Evolutionary conservation across 2,113 vertebrate species (phyloP), one percentile per base, ranked within the genome.

Genomic region (Tyto alba): DNA sequence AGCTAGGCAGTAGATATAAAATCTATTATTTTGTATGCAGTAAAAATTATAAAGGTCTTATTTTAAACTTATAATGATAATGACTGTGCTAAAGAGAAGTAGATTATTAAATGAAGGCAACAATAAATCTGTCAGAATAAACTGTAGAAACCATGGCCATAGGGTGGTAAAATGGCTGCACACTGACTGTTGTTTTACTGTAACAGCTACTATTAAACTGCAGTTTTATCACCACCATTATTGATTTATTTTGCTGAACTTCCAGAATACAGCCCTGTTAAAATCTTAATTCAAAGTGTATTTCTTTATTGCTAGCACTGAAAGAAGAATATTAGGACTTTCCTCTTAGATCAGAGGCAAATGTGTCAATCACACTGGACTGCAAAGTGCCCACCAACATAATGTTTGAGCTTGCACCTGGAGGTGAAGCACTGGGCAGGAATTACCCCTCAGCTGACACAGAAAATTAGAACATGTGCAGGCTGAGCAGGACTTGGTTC

Each of bases 221-320:
- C 94, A 95, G 45, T 93, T 98, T 98, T 98, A 98, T 97, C 93
- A 94, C 94, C 94, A 93, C 84, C 88, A 88, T 96, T 94, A 98
- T 96, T 97, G 92, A 91, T 94, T 92, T 96, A 93, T 96, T 96
- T 96, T 96, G 88, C 91, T 96, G 87, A 97, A 95, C 80, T 97
- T 95, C 73, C 89, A 95, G 76, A 97, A 97, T 77, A 93, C 84
- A 96, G 77, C 87, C 88, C 72, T 64, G 68, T 97, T 98, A 98
- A 97, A 97, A 92, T 92, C 95, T 97, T 96, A 95, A 96, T 94
- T 97, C 85, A 90, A 81, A 76, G 47, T 26, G 60, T 55, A 45
- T 78, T 91, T 91, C 64, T 89, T 84, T 75, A 77, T 89, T 69
- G 60, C 57, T 85, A 45, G 45, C 7, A 3, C 66, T 55, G 41